Conservation (phyloP, 2,113 vertebrate genomes). For the Psilopogon haemacephalus region DNA sequence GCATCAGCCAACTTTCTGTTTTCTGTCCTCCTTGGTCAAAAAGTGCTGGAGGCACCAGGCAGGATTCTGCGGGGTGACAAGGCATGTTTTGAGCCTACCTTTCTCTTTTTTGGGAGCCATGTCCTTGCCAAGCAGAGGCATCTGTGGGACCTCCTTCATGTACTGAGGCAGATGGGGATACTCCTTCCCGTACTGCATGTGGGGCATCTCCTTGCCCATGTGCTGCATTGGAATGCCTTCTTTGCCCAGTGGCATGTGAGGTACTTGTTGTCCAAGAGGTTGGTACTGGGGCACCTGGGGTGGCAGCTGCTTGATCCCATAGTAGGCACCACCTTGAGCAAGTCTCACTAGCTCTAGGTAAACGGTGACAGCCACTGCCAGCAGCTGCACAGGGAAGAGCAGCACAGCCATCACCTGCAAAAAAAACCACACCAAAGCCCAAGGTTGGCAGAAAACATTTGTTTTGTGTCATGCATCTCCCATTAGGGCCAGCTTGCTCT, state of each 20-base stretch:
- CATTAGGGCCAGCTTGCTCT: neutral
- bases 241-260: slow-evolving; percentile 87
- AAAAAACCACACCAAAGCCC: neutral
- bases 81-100: slow-evolving; percentile 71
- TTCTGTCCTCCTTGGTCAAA: fast-evolving
- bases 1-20: neutral
- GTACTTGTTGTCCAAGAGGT: slow-evolving; percentile 85
- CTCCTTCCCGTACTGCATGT: slow-evolving; percentile 87
- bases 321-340: slow-evolving; percentile 85
- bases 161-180: slow-evolving; percentile 88
- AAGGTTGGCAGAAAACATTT: neutral
- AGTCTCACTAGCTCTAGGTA: slow-evolving; percentile 74
- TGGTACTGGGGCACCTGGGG: slow-evolving; percentile 85
- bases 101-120: slow-evolving; percentile 87
- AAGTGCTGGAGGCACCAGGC: neutral
- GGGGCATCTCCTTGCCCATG: slow-evolving; percentile 88
- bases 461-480: fast-evolving
- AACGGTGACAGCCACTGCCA: slow-evolving; percentile 70
- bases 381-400: slow-evolving; percentile 64
- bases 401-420: slow-evolving; percentile 75
- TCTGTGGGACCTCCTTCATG: slow-evolving; percentile 89
- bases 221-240: slow-evolving; percentile 84
- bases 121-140: slow-evolving; percentile 89
- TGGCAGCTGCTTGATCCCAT: slow-evolving; percentile 88
- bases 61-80: fast-evolving